Evolutionary conservation across 2,888 invertebrate species (phyloP).

Genomic region (Colostygia pectinataria): DNA sequence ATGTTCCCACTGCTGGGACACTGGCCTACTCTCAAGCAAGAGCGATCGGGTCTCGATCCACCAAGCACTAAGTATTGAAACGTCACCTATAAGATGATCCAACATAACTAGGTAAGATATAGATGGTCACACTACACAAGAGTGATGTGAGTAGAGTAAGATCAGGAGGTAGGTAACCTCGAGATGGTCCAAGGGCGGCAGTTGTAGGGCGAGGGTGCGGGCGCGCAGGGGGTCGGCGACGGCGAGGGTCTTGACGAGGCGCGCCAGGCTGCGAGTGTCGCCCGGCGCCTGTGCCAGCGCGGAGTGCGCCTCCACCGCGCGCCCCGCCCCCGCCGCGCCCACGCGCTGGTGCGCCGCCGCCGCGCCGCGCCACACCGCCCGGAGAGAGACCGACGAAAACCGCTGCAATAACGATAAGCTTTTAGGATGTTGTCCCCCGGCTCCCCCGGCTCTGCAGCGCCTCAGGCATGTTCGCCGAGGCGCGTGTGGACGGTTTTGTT

Average conservation of each 20-base stretch:
- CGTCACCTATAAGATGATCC: too few relatives aligned
- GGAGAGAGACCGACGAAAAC: conserved; percentile 83
- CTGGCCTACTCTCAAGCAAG: too few relatives aligned
- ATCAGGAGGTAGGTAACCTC: conserved; percentile 45
- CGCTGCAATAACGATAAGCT: conserved; percentile 39
- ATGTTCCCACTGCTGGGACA: too few relatives aligned
- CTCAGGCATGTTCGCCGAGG: too few relatives aligned
- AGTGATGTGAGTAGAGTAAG: too few relatives aligned
- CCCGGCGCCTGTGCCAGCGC: conserved; percentile 87
- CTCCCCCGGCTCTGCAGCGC: too few relatives aligned
- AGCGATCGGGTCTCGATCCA: too few relatives aligned
- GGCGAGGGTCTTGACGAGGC: conserved; percentile 95
- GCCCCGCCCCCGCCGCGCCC: conserved; percentile 86
- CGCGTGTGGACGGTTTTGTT: too few relatives aligned
- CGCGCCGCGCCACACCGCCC: conserved; percentile 93
- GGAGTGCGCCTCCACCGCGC: conserved; percentile 92
- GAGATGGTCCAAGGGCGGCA: conserved; percentile 61
- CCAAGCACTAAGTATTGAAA: too few relatives aligned
- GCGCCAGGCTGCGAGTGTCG: conserved; percentile 91
- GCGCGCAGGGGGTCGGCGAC: conserved; percentile 92
- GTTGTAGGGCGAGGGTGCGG: conserved; percentile 76
- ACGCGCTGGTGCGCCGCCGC: conserved; percentile 92
- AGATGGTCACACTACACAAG: too few relatives aligned
- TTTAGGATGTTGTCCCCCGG: too few relatives aligned
- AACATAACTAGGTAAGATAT: too few relatives aligned